Evolutionary conservation across 2,888 invertebrate genomes (phyloP).

Genomic region (Scaptodrosophila latifasciaeformis): DNA sequence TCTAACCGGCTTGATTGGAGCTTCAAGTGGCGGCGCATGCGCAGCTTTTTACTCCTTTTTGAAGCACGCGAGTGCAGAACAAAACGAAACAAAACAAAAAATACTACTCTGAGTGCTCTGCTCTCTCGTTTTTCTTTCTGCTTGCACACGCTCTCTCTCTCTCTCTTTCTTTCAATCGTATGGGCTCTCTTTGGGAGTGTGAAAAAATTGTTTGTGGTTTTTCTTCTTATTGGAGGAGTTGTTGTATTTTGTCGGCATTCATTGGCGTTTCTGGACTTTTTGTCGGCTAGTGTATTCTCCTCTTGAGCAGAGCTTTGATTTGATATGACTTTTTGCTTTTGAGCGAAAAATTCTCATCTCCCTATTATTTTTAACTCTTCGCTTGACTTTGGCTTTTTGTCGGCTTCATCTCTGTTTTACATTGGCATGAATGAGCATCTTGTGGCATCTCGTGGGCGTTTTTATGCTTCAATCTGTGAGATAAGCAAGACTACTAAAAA

Average conservation of each 20-base stretch:
- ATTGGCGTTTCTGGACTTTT: slow-evolving; percentile 17
- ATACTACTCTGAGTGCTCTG: slow-evolving; percentile 15
- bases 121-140: slow-evolving; percentile 21
- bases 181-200: background rate
- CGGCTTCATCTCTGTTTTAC: slow-evolving; percentile 19
- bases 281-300: slow-evolving; percentile 24
- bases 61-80: slow-evolving; percentile 29
- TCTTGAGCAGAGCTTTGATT: slow-evolving; percentile 57
- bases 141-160: slow-evolving; percentile 10
- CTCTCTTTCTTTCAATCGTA: slow-evolving; percentile 11
- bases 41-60: slow-evolving; percentile 58
- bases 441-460: slow-evolving; percentile 3
- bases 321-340: slow-evolving; percentile 51
- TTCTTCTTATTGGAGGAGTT: slow-evolving; percentile 20
- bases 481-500: slow-evolving; percentile 20
- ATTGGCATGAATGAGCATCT: slow-evolving; percentile 27
- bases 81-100: slow-evolving; percentile 20
- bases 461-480: background rate
- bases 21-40: slow-evolving; percentile 47
- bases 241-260: slow-evolving; percentile 9
- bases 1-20: slow-evolving; percentile 26
- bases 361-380: slow-evolving; percentile 31
- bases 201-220: slow-evolving; percentile 65
- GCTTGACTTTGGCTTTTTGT: slow-evolving; percentile 18
- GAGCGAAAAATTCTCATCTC: slow-evolving; percentile 19